These are phyloP conservation scores for Matsumyia berberina DNA, from an alignment of 2,888 invertebrate species.

Conservation along the genomic window DNA sequence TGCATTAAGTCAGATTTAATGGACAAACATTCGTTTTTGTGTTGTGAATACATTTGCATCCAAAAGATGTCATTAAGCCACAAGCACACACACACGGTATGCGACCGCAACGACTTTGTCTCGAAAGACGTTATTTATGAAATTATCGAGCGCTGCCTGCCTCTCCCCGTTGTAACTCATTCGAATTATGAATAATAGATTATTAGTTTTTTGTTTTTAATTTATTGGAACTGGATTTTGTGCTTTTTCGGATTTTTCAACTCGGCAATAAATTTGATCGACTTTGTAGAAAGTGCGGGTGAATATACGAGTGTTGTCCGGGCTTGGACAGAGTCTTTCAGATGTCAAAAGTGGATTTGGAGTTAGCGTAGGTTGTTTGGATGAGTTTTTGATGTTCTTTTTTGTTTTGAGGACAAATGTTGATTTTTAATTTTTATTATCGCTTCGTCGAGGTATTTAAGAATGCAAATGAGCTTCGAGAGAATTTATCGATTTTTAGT, in stretches of 20 bases:
- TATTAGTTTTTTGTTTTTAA: constrained; percentile 8
- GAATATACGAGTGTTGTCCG: constrained; percentile 9
- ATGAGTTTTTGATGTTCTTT: constrained; percentile 25
- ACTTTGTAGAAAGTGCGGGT: constrained; percentile 66
- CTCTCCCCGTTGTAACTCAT: constrained; percentile 23
- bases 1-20: constrained; percentile 68
- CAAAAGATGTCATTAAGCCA: constrained; percentile 59
- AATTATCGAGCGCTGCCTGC: constrained; percentile 21
- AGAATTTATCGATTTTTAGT: constrained; percentile 64
- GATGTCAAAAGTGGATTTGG: constrained; percentile 12
- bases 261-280: constrained; percentile 44
- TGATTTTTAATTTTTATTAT: constrained; percentile 66
- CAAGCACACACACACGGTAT: background rate
- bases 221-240: constrained; percentile 45
- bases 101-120: constrained; percentile 12
- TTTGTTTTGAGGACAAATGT: constrained; percentile 50
- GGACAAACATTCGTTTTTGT: constrained; percentile 7
- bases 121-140: constrained; percentile 40
- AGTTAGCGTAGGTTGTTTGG: background rate
- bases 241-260: background rate
- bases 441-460: constrained; percentile 57
- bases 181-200: constrained; percentile 68
- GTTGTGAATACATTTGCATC: constrained; percentile 69
- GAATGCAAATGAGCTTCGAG: constrained; percentile 65
- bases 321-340: background rate